A percentile compares a stretch with the other conserved stretches of the same genome.
Conservation (phyloP, 1,140 invertebrate genomes). For the Calephelis nemesis region DNA sequence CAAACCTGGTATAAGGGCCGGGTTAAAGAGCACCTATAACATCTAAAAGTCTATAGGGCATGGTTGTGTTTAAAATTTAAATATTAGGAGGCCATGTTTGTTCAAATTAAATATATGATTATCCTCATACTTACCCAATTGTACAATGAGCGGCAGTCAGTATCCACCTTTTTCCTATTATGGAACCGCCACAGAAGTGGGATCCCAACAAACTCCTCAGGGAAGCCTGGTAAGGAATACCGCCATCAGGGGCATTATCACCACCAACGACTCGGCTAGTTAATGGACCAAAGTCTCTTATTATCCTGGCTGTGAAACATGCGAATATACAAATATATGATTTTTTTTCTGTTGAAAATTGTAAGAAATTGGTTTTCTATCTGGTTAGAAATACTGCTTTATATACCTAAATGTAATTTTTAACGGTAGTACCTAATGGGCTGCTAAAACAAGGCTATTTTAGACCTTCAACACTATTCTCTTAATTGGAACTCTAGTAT, state of each 20-base stretch:
- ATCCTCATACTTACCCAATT: slow-evolving; percentile 62
- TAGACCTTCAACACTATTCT: too few species aligned
- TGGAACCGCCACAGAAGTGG: slow-evolving; percentile 78
- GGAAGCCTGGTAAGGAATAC: slow-evolving; percentile 71
- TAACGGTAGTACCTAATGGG: too few species aligned
- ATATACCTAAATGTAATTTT: too few species aligned
- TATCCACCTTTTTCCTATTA: slow-evolving; percentile 69
- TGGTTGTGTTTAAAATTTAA: too few species aligned
- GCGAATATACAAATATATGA: background rate
- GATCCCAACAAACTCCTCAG: slow-evolving; percentile 52
- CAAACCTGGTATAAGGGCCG: too few species aligned
- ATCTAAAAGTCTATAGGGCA: too few species aligned
- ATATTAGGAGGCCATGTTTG: too few species aligned
- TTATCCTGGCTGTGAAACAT: background rate
- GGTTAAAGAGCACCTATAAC: too few species aligned
- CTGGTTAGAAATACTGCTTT: background rate
- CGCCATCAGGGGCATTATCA: slow-evolving; percentile 53
- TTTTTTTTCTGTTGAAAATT: too few species aligned
- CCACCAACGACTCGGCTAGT: slow-evolving; percentile 69
- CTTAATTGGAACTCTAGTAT: too few species aligned
- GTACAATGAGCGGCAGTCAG: slow-evolving; percentile 79
- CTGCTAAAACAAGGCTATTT: too few species aligned
- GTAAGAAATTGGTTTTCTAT: background rate
- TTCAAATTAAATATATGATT: too few species aligned
- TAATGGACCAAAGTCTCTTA: background rate